phyloP scores from a whole-genome alignment of 2,888 invertebrate species.

The Rhorus exstirpatorius region DNA sequence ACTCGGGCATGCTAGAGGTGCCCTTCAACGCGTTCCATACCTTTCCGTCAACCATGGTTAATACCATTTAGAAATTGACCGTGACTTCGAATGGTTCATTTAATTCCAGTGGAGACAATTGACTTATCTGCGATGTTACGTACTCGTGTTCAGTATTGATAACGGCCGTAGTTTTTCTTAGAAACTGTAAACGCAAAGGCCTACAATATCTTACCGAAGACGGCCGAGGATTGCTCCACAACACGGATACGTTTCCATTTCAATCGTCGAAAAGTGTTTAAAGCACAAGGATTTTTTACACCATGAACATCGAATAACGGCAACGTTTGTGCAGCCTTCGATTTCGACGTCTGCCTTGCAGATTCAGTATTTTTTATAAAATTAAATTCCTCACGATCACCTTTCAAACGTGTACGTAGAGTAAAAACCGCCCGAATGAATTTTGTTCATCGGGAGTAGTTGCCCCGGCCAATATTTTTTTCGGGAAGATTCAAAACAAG shows the following conservation, averaged over 20 bases:
- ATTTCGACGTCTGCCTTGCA: too few species aligned
- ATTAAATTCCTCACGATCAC: too few species aligned
- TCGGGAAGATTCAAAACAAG: too few species aligned
- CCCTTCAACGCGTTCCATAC: constrained; percentile 1
- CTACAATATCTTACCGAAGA: neutral
- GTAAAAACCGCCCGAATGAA: too few species aligned
- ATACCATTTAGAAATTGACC: neutral
- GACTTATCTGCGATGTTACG: neutral
- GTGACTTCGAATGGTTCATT: neutral
- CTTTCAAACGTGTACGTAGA: too few species aligned
- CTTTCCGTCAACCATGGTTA: constrained; percentile 19
- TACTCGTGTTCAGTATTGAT: neutral
- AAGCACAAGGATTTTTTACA: too few species aligned
- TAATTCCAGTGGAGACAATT: neutral
- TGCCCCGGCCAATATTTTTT: too few species aligned
- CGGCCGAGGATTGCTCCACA: neutral
- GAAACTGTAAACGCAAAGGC: neutral
- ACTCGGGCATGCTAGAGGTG: constrained; percentile 7
- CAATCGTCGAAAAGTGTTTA: too few species aligned
- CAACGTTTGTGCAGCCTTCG: too few species aligned
- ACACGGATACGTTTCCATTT: neutral
- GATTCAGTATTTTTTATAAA: too few species aligned
- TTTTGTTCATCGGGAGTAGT: too few species aligned
- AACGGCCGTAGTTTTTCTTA: neutral
- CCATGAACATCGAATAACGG: too few species aligned